Base-by-base conservation (phyloP, 2,113 vertebrate species). In the Nyctereutes procyonoides region DNA sequence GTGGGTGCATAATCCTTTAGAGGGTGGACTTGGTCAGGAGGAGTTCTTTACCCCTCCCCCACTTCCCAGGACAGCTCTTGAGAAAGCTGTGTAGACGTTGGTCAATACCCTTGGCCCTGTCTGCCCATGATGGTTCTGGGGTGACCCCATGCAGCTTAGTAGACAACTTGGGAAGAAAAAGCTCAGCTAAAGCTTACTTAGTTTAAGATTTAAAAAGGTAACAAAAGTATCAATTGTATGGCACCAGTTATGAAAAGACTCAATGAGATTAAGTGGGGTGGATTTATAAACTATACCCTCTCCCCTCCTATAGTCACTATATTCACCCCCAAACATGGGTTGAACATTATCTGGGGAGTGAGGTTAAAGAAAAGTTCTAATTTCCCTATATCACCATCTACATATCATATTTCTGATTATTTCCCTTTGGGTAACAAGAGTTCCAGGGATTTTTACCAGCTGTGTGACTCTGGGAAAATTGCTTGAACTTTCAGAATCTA, bases 11-110 rank as follows among this genome's bases (percentile, higher is more conserved):
- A 35, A 15, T 28, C 56, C 38, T 84, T 55, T 62, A 65, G n/a
- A 19, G 20, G 22, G 28, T 38, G 53, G n/a, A 15, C 53, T 28
- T 19, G 65, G 32, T 24, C 11, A 15, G 32, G 26, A 83, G 60
- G 24, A 3, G 3, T 19, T 43, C 24, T 63, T 51, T 11, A 62
- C 0, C 5, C 19, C 1, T n/a, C 4, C 63, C 53, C 26, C 0
- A 7, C 11, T 82, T 69, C n/a, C 10, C 1, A 10, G 32, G 56
- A 28, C 28, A 56, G 30, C 69, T 62, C 17, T 43, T 48, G 71
- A 85, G 82, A 67, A 58, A 90, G 51, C 12, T 11, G 10, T 28
- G 56, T 53, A 60, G 63, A 56, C 0, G 1, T 26, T 43, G 32
- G 14, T 10, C 32, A 20, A 8, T 58, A 38, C 35, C 19, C 43